Evolutionary conservation across 2,888 invertebrate genomes (phyloP).

Genomic region (Mesochorus sp.): DNA sequence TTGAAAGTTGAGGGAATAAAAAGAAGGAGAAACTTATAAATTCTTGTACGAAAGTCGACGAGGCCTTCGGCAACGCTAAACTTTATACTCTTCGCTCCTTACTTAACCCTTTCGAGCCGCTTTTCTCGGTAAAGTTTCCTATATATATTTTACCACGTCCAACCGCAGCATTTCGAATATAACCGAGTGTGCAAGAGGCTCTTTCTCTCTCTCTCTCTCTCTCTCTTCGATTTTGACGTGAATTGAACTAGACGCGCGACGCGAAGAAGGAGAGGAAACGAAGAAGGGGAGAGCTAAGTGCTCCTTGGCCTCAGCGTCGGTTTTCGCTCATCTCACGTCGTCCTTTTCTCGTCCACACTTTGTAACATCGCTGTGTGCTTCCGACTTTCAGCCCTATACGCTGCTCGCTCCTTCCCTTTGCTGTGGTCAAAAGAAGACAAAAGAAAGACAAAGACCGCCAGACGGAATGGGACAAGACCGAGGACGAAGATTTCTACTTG

Average conservation of each 20-base stretch:
- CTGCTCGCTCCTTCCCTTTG: constrained; percentile 12
- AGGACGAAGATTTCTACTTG: not conserved
- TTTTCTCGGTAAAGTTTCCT: constrained; percentile 12
- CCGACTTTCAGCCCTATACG: constrained; percentile 23
- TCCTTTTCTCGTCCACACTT: constrained; percentile 46
- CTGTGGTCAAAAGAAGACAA: constrained; percentile 45
- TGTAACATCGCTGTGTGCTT: not conserved
- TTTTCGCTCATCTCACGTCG: constrained; percentile 49
- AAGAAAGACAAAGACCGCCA: constrained; percentile 22
- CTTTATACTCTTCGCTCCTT: not conserved
- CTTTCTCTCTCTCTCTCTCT: constrained; percentile 8
- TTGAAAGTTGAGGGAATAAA: not conserved
- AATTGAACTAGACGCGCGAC: constrained; percentile 70
- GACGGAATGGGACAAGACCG: constrained; percentile 10
- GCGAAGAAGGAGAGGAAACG: constrained; percentile 15
- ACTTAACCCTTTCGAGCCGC: not conserved
- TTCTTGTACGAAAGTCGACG: not conserved
- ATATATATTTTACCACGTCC: constrained; percentile 43
- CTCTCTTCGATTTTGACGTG: constrained; percentile 70
- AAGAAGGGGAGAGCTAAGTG: constrained; percentile 70
- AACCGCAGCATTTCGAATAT: constrained; percentile 64
- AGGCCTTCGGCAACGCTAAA: constrained; percentile 22
- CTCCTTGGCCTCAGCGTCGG: constrained; percentile 67
- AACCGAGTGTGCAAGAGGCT: constrained; percentile 70
- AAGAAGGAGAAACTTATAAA: not conserved